Evolutionary conservation across 2,113 vertebrate genomes (phyloP), one percentile per base, ranked within the genome.

Genomic region (Colius striatus): DNA sequence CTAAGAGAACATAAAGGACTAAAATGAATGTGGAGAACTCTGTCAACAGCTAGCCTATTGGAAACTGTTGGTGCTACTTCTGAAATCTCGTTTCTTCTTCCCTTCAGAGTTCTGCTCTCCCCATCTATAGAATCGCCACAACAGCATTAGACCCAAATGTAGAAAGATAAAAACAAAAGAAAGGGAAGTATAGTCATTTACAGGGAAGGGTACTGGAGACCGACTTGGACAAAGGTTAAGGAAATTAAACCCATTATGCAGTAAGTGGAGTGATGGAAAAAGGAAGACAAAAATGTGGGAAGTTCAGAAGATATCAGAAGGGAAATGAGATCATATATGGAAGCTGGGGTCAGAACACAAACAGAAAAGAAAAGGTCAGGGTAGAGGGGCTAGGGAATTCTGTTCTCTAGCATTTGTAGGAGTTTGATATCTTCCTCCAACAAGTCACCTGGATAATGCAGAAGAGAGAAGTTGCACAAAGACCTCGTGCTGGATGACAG

Each of bases 381-480:
- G 11, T 10, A 47, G 36, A 80, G 11, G 26, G 5, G 29, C 18
- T 34, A 15, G 30, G 41, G 88, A 66, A 72, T 79, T 6, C 14
- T 32, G 3, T 36, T 88, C 29, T 60, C 5, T 48, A 53, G 4
- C 3, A 38, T 65, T 10, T 90, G 6, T 16, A 27, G 19, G 36
- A 70, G 10, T 47, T 68, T 79, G 9, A 53, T 32, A 18, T 23
- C 13, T 22, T 67, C 13, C 48, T 88, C 12, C 20, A 91, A 21
- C 13, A 36, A 74, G 27, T 61, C 30, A 51, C 6, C 3, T 25
- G 29, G 7, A 2, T 71, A 47, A 71, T 7, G 54, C 11, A 43
- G 25, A 1, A 5, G 32, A 27, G 34, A 63, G 14, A 2, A 1
- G 2, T 1, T 50, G 19, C 16, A 80, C 4, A 57, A 65, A 61